Evolutionary conservation across 2,797 vertebrate species (phyloP).

Genomic region (Remorina albescens): DNA sequence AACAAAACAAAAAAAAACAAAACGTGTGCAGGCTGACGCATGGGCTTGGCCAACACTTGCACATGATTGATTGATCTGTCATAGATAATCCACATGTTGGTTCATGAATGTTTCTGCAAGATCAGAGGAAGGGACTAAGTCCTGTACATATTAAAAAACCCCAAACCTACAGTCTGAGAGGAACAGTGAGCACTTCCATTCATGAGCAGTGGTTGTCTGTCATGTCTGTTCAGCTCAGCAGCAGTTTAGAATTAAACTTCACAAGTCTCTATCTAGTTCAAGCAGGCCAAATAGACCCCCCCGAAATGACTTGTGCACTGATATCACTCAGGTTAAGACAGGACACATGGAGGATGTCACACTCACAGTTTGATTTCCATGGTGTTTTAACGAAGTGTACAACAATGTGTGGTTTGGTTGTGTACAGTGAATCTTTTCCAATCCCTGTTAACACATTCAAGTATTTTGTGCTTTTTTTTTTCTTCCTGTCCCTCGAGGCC

Average conservation of each 20-base stretch:
- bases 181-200: no score
- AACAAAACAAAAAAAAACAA: background rate
- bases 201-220: background rate
- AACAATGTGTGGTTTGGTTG: background rate
- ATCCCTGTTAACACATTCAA: background rate
- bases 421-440: background rate
- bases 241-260: background rate
- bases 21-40: background rate
- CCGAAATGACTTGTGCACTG: conserved; percentile 9
- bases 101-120: background rate
- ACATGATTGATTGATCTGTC: conserved; percentile 7
- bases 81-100: conserved; percentile 17
- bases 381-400: background rate
- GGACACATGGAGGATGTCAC: background rate
- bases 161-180: no score
- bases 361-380: background rate
- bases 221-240: no score
- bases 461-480: background rate
- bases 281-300: conserved; percentile 48
- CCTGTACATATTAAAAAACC: background rate
- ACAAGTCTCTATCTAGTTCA: conserved; percentile 53
- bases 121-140: background rate
- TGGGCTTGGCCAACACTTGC: conserved; percentile 27
- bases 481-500: conserved; percentile 13
- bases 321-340: background rate